Conservation (phyloP, 2,113 vertebrate species). For the Nothocercus julius region DNA sequence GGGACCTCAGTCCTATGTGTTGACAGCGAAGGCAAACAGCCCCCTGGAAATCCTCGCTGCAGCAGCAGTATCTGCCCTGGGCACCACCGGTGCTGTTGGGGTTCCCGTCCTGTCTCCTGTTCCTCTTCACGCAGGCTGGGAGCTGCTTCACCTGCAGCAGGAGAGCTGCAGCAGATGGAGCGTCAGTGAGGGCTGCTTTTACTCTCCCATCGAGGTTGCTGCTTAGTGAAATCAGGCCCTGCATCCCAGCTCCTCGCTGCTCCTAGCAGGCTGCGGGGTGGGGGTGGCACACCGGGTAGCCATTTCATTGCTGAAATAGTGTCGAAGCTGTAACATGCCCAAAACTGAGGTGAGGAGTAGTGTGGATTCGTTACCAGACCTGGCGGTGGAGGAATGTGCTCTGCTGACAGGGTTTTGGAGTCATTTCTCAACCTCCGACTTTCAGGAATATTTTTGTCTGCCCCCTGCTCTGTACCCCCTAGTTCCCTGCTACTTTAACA, state of each 20-base stretch:
- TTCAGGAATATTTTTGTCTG: background rate
- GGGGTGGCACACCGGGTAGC: background rate
- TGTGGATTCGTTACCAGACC: background rate
- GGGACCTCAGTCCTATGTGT: background rate
- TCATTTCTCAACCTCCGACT: background rate
- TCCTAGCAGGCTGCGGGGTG: background rate
- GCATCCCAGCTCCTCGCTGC: background rate
- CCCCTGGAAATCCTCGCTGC: background rate
- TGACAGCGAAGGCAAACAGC: background rate
- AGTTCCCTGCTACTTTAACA: accelerated
- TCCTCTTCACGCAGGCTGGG: accelerated
- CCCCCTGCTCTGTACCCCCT: background rate
- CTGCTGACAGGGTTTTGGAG: background rate
- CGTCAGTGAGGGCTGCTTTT: background rate
- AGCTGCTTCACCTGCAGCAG: accelerated
- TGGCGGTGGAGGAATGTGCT: background rate
- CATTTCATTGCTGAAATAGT: background rate
- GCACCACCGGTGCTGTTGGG: background rate
- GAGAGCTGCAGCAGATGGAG: background rate
- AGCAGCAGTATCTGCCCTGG: background rate
- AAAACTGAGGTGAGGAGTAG: background rate
- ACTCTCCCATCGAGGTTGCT: background rate
- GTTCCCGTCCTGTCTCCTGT: background rate
- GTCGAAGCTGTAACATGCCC: background rate
- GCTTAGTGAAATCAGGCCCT: background rate